Evolutionary conservation across 2,888 invertebrate genomes (phyloP).

Genomic region (Trachelus stipa): DNA sequence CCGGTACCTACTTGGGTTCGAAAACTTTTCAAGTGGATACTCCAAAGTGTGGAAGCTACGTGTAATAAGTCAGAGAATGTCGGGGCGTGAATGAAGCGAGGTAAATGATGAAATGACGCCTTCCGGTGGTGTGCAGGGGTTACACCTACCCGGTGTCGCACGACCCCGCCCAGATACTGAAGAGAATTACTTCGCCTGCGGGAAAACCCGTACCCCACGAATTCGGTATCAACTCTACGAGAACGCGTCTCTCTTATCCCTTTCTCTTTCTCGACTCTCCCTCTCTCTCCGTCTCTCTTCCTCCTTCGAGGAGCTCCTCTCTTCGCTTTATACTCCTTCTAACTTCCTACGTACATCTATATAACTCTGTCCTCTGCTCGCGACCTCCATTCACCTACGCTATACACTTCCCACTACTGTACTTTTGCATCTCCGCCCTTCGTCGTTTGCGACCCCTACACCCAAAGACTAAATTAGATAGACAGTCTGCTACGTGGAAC

Average conservation of each 20-base stretch:
- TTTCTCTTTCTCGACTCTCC: neutral
- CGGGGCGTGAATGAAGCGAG: constrained; percentile 4
- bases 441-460: neutral
- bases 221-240: neutral
- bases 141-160: constrained; percentile 9
- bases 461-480: neutral
- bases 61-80: neutral
- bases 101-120: constrained; percentile 8
- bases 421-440: neutral
- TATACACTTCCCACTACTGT: neutral
- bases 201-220: neutral
- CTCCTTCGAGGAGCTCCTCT: neutral
- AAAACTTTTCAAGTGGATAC: neutral
- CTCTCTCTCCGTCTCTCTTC: neutral
- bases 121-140: neutral
- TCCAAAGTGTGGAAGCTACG: neutral
- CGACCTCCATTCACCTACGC: neutral
- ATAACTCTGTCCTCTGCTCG: neutral
- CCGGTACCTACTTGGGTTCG: neutral
- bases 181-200: constrained; percentile 10
- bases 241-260: neutral
- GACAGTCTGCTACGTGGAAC: neutral
- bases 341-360: neutral
- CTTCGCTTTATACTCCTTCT: neutral
- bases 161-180: constrained; percentile 10